A percentile compares a stretch with the other conserved stretches of the same genome.
phyloP scores from a whole-genome alignment of 2,888 invertebrate genomes.

The Eupsilia transversa region DNA sequence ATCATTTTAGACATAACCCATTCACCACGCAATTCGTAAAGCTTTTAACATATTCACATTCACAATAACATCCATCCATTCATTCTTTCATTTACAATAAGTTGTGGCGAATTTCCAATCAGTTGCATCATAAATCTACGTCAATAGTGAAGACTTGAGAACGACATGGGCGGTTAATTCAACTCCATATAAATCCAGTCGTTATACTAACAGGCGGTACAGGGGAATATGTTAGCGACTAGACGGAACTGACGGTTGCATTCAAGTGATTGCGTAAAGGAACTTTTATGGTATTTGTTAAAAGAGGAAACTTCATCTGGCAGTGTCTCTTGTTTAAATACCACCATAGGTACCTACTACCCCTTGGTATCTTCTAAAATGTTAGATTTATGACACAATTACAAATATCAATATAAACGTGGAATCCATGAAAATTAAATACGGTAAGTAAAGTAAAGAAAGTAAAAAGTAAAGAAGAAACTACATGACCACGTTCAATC shows the following conservation, averaged over 20 bases:
- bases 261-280: slow-evolving; percentile 13
- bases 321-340: background rate
- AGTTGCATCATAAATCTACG: slow-evolving; percentile 76
- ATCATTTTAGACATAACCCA: slow-evolving; percentile 25
- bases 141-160: slow-evolving; percentile 63
- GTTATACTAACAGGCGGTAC: slow-evolving; percentile 64
- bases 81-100: slow-evolving; percentile 65
- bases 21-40: slow-evolving; percentile 41
- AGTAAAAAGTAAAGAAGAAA: background rate
- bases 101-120: slow-evolving; percentile 75
- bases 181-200: slow-evolving; percentile 68
- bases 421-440: background rate
- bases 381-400: background rate
- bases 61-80: too few species aligned
- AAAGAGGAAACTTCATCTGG: background rate
- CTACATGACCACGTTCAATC: background rate
- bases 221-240: slow-evolving; percentile 42
- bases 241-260: slow-evolving; percentile 41
- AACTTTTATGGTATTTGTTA: slow-evolving; percentile 17
- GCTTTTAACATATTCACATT: slow-evolving; percentile 67
- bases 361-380: background rate
- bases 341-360: background rate
- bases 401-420: background rate
- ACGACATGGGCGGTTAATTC: slow-evolving; percentile 74
- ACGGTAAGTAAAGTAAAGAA: too few species aligned